Conservation (phyloP, 2,888 invertebrate species). For the Dryobota labecula region DNA sequence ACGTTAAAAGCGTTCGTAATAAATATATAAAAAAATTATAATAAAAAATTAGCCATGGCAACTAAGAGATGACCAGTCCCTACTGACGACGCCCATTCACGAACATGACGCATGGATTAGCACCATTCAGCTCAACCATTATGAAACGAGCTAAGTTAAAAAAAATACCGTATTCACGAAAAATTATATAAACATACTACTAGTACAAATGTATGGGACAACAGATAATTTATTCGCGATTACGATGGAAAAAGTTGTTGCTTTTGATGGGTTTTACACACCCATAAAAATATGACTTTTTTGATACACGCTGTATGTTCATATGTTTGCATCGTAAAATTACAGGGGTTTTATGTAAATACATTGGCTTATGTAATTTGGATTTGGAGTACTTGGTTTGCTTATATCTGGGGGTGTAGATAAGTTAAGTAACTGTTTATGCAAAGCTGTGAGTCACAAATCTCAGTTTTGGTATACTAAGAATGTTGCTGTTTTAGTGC, state of each 20-base stretch:
- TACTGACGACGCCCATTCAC: no score
- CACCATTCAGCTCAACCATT: no score
- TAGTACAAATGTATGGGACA: no score
- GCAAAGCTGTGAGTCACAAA: constrained; percentile 1
- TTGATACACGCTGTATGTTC: background rate
- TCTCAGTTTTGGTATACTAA: background rate
- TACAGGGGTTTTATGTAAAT: constrained; percentile 10
- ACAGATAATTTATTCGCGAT: background rate
- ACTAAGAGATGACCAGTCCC: no score
- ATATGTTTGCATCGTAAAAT: constrained; percentile 6
- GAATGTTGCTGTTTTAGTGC: background rate
- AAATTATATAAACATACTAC: no score
- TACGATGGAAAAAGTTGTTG: background rate
- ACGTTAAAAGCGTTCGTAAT: no score
- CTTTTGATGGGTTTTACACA: background rate
- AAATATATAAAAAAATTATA: no score
- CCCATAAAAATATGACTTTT: background rate
- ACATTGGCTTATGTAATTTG: constrained; percentile 5
- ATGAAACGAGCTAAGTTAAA: no score
- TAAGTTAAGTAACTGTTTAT: constrained; percentile 17
- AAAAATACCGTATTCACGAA: no score
- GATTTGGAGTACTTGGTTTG: background rate
- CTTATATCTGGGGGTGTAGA: constrained; percentile 25
- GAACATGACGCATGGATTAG: no score
- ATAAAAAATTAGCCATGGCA: no score